These are phyloP conservation scores for Suillia variegata DNA, from an alignment of 2,888 invertebrate species.

Conservation along the genomic window DNA sequence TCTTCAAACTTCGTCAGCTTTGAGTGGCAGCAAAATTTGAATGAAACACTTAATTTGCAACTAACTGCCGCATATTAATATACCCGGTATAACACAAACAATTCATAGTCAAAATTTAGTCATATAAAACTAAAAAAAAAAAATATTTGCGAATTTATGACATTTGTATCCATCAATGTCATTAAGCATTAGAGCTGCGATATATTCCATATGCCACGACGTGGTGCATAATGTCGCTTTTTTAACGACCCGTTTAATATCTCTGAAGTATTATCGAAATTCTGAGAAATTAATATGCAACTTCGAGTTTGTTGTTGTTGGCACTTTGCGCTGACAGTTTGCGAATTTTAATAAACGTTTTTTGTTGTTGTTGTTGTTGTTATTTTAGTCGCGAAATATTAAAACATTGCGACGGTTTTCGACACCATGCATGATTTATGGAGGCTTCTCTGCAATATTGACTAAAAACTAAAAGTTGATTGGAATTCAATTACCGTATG, in stretches of 20 bases:
- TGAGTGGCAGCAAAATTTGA: no score
- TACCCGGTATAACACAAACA: constrained; percentile 27
- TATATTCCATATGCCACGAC: neutral
- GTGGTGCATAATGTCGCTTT: neutral
- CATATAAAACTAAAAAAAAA: no score
- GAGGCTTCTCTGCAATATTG: neutral
- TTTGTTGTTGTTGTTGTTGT: constrained; percentile 8
- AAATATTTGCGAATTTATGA: neutral
- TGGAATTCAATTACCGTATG: neutral
- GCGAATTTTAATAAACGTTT: constrained; percentile 43
- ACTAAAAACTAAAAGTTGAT: neutral
- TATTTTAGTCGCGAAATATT: neutral
- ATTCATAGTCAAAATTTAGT: no score
- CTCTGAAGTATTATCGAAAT: no score
- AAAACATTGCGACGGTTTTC: neutral
- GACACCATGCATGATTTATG: neutral
- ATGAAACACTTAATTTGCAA: neutral
- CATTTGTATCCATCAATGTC: constrained; percentile 1
- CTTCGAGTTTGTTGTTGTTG: no score
- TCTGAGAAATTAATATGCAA: neutral
- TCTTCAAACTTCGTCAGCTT: no score
- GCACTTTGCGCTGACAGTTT: constrained; percentile 34
- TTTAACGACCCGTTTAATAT: no score
- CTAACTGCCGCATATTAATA: neutral
- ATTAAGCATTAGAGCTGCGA: neutral